These are phyloP conservation scores for Tipula helvola DNA, from an alignment of 2,888 invertebrate species.

Conservation along the genomic window DNA sequence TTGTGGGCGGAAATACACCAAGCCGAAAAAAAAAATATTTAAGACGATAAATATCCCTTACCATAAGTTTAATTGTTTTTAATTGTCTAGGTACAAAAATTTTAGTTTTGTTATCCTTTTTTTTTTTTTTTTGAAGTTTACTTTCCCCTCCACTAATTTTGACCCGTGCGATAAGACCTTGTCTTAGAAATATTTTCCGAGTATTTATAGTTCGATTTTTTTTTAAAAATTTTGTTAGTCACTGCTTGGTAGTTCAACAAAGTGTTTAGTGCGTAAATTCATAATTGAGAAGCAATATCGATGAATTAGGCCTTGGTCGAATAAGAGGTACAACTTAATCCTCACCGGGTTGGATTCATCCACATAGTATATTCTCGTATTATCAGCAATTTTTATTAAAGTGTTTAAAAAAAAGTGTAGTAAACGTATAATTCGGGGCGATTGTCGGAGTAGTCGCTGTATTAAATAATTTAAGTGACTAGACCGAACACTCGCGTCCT, in stretches of 20 bases:
- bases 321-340: background rate
- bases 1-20: background rate
- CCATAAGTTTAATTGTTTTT: background rate
- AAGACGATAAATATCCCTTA: background rate
- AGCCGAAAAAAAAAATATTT: background rate
- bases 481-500: constrained; percentile 20
- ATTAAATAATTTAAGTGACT: constrained; percentile 17
- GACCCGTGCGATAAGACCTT: background rate
- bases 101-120: background rate
- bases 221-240: background rate
- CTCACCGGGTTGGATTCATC: background rate
- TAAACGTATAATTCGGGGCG: constrained; percentile 15
- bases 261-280: background rate
- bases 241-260: background rate
- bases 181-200: background rate
- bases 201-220: background rate
- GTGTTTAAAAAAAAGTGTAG: background rate
- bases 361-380: background rate
- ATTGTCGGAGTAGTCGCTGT: constrained; percentile 18
- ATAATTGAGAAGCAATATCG: background rate
- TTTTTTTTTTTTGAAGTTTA: background rate
- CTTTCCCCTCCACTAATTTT: background rate
- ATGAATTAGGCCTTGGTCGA: background rate
- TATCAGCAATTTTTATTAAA: background rate
- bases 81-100: background rate